Conservation (phyloP, 2,888 invertebrate genomes). For the Ochropleura leucogaster region DNA sequence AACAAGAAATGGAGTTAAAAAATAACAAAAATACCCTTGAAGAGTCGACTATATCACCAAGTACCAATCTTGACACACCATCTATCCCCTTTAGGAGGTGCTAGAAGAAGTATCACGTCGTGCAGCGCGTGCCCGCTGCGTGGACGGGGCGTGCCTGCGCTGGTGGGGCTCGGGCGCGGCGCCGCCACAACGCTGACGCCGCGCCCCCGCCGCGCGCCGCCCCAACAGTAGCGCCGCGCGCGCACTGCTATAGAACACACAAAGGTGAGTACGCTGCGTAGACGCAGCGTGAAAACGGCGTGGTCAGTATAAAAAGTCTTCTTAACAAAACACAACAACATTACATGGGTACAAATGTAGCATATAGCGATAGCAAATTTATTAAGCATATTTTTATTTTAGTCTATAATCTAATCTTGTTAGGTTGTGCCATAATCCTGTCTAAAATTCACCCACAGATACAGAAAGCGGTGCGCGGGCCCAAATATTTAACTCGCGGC, state of each 20-base stretch:
- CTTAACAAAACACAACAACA: background rate
- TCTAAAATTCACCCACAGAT: background rate
- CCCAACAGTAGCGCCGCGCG: conserved; percentile 71
- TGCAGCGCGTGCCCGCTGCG: conserved; percentile 95
- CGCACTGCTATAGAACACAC: conserved; percentile 67
- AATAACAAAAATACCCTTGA: too few relatives aligned
- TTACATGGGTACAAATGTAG: background rate
- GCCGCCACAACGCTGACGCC: conserved; percentile 78
- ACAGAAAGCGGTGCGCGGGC: conserved; percentile 47
- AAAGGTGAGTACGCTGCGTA: background rate
- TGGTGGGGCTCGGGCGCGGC: conserved; percentile 91
- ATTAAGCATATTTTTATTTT: too few relatives aligned
- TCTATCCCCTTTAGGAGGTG: conserved; percentile 92
- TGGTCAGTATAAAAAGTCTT: background rate
- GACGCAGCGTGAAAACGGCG: background rate
- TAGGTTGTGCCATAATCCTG: background rate
- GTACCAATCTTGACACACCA: background rate
- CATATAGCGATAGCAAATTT: too few relatives aligned
- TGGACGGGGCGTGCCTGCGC: conserved; percentile 96
- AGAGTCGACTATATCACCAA: background rate
- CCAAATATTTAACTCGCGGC: conserved; percentile 15
- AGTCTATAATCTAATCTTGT: background rate
- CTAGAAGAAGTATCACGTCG: conserved; percentile 97
- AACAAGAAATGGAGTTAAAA: background rate
- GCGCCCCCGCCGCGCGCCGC: conserved; percentile 70